Base-by-base conservation (phyloP, 2,888 invertebrate species). In the Lepidonotus clava region DNA sequence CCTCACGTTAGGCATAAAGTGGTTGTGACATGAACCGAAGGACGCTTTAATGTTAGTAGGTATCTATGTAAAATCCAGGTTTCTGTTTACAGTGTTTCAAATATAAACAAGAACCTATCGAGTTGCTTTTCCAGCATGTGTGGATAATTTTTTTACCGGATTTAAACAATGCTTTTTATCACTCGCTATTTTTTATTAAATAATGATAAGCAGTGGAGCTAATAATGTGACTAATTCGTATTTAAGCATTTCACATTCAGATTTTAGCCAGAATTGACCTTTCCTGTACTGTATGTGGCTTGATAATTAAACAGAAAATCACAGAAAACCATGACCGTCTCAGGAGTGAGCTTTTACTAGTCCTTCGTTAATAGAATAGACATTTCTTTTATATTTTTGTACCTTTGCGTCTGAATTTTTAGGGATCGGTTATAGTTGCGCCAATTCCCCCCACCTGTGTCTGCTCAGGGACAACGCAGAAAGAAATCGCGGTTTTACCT, bases 321-420 rank as follows among this genome's bases (percentile, higher is more conserved):
- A 80, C 46, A 18, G 76, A 80, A 80, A 24, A 80, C 80, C 80
- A 80, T 80, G 80, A 28, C 80, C 51, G 34, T 76, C 76, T 80
- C 80, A 80, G 80, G 80, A 24, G 80, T 80, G 80, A 24, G 80
- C 32, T 41, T 80, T 80, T 41, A 80, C 80, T 80, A 80, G 80
- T 80, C 80, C 76, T 80, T 80, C 21, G 24, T 80, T 41, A 41
- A 80, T 80, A 80, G 80, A 80, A 46, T 46, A 80, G 66, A 6
- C 71, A 41, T 28, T 80, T 28, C 1, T 80, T 46, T 41, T 80
- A 71, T 71, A 71, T 80, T 80, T 80, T 40, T 80, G 80, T 80
- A 80, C 80, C 21, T 80, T 41, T 28, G 46, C 21, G 34, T 46
- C 46, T 46, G 18, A 46, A 71, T n/a, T 32, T 71, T n/a, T 71